Percentiles rank a stretch among this genome's conserved stretches.
Evolutionary conservation across 2,888 invertebrate genomes (phyloP).

Genomic region (Drosophila infuscata): DNA sequence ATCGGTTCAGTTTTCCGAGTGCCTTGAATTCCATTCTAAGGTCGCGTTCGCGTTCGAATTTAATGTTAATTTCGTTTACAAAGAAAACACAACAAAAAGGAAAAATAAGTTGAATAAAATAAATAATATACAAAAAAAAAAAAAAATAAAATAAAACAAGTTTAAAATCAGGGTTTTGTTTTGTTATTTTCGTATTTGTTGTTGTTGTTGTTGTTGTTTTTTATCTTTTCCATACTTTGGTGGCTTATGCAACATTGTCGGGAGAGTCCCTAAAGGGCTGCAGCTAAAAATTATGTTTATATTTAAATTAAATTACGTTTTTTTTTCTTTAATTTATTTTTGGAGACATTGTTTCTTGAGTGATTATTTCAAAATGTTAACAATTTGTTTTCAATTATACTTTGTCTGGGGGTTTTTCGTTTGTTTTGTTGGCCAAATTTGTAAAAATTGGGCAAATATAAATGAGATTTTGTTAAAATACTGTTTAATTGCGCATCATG

Average conservation of each 20-base stretch:
- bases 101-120: constrained; percentile 20
- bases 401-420: too few species aligned
- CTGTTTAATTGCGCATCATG: too few species aligned
- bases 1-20: constrained; percentile 33
- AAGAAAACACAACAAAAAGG: constrained; percentile 20
- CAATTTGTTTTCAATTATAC: too few species aligned
- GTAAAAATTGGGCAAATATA: too few species aligned
- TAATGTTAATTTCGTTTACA: constrained; percentile 34
- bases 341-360: background rate
- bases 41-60: constrained; percentile 31
- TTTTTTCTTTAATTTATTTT: too few species aligned
- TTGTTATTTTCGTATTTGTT: constrained; percentile 7
- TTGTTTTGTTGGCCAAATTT: too few species aligned
- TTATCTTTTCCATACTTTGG: constrained; percentile 1
- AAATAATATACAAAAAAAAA: constrained; percentile 1
- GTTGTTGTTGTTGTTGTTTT: background rate
- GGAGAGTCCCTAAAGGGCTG: constrained; percentile 26
- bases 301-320: background rate
- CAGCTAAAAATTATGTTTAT: background rate
- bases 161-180: constrained; percentile 46
- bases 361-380: background rate
- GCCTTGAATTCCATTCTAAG: constrained; percentile 59
- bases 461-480: too few species aligned
- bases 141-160: constrained; percentile 44
- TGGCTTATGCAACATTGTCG: constrained; percentile 46